Evolutionary conservation across 2,888 invertebrate species (phyloP), one percentile per base, ranked within the genome.

Genomic region (Tinea semifulvella): DNA sequence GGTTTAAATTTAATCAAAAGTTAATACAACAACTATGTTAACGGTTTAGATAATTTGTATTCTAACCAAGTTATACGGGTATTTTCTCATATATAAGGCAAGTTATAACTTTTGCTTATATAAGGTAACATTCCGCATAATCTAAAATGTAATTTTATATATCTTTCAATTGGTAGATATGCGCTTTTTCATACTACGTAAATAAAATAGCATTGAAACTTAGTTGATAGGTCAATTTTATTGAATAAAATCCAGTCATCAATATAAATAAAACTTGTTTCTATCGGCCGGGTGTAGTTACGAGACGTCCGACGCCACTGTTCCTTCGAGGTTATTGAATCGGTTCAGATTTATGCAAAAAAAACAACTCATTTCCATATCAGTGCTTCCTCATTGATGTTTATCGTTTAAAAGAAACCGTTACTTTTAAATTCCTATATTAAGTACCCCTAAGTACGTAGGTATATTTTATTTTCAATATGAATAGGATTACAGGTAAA

Each of bases 311-410:
- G 36, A 36, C 36, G 36, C 36, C 36, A 36, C 17, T 18, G 18
- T 36, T 22, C 22, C 38, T 19, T n/a, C 3, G 40, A 22, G 40
- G 40, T 43, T 43, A 43, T 31, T 18, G 26, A 13, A 43, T 13
- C 43, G 19, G 17, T 19, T 27, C 45, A 52, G 48, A 53, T 53
- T 52, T 52, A 56, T 53, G 52, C 53, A 51, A 52, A 52, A 56
- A 38, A 52, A 39, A 19, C 20, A 27, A 10, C 31, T 25, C 42
- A 53, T 56, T 55, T 51, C 26, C 53, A 55, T 55, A 55, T 52
- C 48, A 45, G 42, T 35, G 49, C 53, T 54, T 53, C 54, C 53
- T 53, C 31, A 28, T 46, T 26, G 22, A 35, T 20, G 39, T 26
- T 45, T 39, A 19, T 31, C n/a, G 22, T 35, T 31, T 31, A 13